A percentile compares a stretch with the other conserved stretches of the same genome.
phyloP scores from a whole-genome alignment of 2,888 invertebrate species.

The Cordylochernes scorpioides region DNA sequence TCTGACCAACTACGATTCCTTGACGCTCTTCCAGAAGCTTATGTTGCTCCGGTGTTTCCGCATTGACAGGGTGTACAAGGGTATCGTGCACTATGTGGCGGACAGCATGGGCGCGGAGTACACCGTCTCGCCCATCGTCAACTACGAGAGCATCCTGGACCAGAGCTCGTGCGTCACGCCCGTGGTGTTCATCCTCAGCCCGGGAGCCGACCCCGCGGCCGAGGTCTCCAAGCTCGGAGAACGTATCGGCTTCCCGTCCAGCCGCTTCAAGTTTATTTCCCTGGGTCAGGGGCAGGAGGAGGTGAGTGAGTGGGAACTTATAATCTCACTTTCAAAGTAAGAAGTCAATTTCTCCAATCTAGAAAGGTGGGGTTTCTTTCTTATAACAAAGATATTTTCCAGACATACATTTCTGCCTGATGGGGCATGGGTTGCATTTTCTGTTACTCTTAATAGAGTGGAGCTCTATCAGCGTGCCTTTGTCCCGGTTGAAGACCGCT shows the following conservation, averaged over 20 bases:
- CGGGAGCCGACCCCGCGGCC: constrained; percentile 25
- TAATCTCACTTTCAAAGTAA: no score
- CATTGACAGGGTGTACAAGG: constrained; percentile 57
- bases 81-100: constrained; percentile 54
- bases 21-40: constrained; percentile 37
- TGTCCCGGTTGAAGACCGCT: no score
- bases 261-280: constrained; percentile 24
- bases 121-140: constrained; percentile 61
- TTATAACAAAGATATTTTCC: no score
- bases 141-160: constrained; percentile 53
- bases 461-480: no score
- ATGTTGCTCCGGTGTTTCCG: constrained; percentile 69
- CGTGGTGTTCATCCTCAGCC: constrained; percentile 25
- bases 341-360: no score
- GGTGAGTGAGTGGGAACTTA: no score
- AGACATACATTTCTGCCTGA: constrained; percentile 13
- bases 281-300: constrained; percentile 25
- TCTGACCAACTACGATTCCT: constrained; percentile 39
- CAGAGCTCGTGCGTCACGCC: constrained; percentile 43
- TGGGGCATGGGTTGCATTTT: no score
- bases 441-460: no score
- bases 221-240: constrained; percentile 25
- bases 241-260: constrained; percentile 22
- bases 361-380: neutral
- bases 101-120: constrained; percentile 59